Base-by-base conservation (phyloP, 2,888 invertebrate species). In the Leptothorax acervorum region DNA sequence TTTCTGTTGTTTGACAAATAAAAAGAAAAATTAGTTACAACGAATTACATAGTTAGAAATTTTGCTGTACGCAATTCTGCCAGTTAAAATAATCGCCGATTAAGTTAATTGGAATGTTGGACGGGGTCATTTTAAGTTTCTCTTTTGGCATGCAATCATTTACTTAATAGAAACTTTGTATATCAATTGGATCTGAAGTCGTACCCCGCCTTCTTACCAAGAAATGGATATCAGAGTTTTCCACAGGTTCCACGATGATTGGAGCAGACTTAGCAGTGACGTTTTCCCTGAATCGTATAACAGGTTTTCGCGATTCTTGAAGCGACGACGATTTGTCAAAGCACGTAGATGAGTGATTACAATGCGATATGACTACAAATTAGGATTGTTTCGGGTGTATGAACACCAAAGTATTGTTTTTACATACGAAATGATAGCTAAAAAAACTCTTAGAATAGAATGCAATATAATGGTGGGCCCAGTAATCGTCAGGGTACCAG, bases 201-300 rank as follows among this genome's bases (percentile, higher is more conserved):
- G 9, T 55, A 78, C 9, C 3, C 4, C 28, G 42, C 23, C 31
- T 57, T 35, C 6, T 45, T 68, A 66, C 42, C 11, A 31, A 78
- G 66, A 78, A 78, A 45, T 31, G 0, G 2, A 55, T 45, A n/a
- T 45, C 6, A 15, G 5, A 3, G 0, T 8, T 78, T 78, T 48
- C 18, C 15, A 68, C 3, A 8, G 2, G 6, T 78, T 68, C 2
- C n/a, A 65, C 15, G 8, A 31, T 12, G 42, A 42, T 66, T 0
- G 11, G 42, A 51, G 12, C 9, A 63, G 28, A 82, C 11, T 42
- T 31, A 51, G 45, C 6, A 51, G 39, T 66, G 23, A n/a, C n/a
- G 31, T 68, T 66, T 87, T 86, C 68, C 31, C 28, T 63, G 84
- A 82, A 86, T 82, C 68, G 15, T 78, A 73, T 86, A 87, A 87